Conservation (phyloP, 2,888 invertebrate genomes). For the Onthophagus sagittarius region DNA sequence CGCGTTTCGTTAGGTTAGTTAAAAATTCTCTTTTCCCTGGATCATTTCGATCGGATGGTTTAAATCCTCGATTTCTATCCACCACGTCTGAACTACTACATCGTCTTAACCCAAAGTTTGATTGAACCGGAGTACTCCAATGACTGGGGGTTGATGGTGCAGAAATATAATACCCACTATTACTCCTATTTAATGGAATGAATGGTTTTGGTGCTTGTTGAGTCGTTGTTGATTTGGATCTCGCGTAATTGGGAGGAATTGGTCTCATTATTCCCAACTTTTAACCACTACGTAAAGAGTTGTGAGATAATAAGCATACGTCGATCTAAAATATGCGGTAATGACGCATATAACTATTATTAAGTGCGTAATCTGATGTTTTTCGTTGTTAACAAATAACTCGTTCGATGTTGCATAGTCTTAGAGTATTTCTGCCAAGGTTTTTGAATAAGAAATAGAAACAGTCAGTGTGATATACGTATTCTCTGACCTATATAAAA, state of each 20-base stretch:
- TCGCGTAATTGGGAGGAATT: conserved; percentile 15
- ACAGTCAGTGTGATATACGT: background rate
- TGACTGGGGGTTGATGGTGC: conserved; percentile 33
- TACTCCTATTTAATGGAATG: conserved; percentile 30
- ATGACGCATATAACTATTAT: background rate
- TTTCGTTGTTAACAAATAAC: background rate
- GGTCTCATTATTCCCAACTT: conserved; percentile 14
- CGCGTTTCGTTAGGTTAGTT: conserved; percentile 73
- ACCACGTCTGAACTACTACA: conserved; percentile 55
- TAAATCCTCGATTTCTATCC: conserved; percentile 72
- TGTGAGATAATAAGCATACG: background rate
- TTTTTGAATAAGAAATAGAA: background rate
- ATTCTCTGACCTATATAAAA: background rate
- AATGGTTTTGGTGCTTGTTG: conserved; percentile 1
- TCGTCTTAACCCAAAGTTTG: conserved; percentile 26
- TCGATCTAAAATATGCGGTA: background rate
- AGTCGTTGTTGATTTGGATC: conserved; percentile 18
- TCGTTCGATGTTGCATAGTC: background rate
- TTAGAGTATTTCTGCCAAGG: background rate
- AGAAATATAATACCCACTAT: conserved; percentile 31
- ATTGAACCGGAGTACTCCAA: conserved; percentile 29
- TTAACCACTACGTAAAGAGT: background rate
- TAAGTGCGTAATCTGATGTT: background rate
- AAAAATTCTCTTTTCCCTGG: conserved; percentile 77
- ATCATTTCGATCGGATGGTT: conserved; percentile 81